Base-by-base conservation (phyloP, 2,888 invertebrate species). In the Agonopterix heracliana region DNA sequence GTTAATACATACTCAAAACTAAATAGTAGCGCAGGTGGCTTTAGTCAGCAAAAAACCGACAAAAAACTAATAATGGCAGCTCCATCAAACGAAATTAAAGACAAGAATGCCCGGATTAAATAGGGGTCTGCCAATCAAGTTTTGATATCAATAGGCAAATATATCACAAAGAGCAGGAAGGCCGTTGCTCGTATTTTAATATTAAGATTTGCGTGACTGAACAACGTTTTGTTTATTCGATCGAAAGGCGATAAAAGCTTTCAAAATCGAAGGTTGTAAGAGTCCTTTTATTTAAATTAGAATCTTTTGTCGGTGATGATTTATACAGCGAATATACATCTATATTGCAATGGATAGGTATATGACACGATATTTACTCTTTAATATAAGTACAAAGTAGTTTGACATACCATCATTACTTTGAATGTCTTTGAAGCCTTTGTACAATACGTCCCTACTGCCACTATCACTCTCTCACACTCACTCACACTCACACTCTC, bases 121-220 rank as follows among this genome's bases (percentile, higher is more conserved):
- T 49, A 42, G 52, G 43, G 14, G 26, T 26, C 52, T 52, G 52
- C 52, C 52, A 52, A 52, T 52, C 52, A 52, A 41, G 44, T 44
- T 43, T 38, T 34, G 38, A 41, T 49, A 47, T 52, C 52, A 52
- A 52, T 49, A 34, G 46, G 42, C 41, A 46, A 51, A 52, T 46
- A 46, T 46, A 45, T 49, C 46, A 17, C 44, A 52, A 49, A 47
- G 47, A 41, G 41, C 48, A 52, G 49, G 49, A 49, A 49, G 45
- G 40, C 49, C 41, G 17, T 34, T 48, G 45, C 34, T 9, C 47
- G 47, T 42, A 26, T 26, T 26, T 26, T 26, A 26, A 26, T 26
- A 14, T 41, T 14, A 35, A 34, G 44, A 40, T 40, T 9, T n/a
- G 49, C 10, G 36, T 38, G 10, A 38, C 38, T 38, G 10, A 38